A percentile compares a stretch with the other conserved stretches of the same genome.
Conservation (phyloP, 2,113 vertebrate genomes). For the Corythaixoides concolor region DNA sequence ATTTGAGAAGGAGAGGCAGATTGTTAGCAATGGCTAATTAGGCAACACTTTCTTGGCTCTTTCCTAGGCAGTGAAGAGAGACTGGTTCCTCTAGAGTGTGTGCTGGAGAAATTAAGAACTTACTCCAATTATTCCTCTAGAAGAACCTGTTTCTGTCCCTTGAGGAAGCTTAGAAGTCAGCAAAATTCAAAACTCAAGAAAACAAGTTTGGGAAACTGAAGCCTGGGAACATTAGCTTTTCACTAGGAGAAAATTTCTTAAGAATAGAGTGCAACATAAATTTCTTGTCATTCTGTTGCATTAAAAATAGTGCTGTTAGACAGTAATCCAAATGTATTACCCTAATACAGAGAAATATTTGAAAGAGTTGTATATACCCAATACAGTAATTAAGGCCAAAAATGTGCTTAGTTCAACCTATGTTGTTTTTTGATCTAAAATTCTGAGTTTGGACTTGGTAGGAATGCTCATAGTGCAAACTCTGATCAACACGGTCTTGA, state of each 20-base stretch:
- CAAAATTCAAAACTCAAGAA: neutral
- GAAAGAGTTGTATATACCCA: neutral
- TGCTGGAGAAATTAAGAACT: neutral
- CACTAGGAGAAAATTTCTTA: neutral
- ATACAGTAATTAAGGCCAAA: neutral
- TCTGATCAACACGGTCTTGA: neutral
- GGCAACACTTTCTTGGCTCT: accelerated
- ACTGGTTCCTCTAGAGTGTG: neutral
- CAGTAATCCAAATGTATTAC: neutral
- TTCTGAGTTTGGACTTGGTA: neutral
- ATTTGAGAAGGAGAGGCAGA: neutral
- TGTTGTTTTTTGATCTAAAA: neutral
- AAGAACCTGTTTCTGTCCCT: neutral
- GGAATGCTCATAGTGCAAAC: neutral
- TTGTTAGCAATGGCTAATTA: neutral
- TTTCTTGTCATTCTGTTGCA: neutral
- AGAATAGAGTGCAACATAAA: neutral
- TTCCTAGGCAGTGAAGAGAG: neutral
- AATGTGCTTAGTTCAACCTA: accelerated
- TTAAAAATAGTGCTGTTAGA: neutral
- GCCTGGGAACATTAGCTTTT: neutral
- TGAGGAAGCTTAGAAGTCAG: neutral
- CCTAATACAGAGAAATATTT: neutral
- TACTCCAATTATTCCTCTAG: neutral
- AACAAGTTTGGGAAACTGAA: neutral